These are phyloP conservation scores for Xiphorhynchus erythropygius DNA, from an alignment of 2,797 vertebrate species.

Conservation along the genomic window DNA sequence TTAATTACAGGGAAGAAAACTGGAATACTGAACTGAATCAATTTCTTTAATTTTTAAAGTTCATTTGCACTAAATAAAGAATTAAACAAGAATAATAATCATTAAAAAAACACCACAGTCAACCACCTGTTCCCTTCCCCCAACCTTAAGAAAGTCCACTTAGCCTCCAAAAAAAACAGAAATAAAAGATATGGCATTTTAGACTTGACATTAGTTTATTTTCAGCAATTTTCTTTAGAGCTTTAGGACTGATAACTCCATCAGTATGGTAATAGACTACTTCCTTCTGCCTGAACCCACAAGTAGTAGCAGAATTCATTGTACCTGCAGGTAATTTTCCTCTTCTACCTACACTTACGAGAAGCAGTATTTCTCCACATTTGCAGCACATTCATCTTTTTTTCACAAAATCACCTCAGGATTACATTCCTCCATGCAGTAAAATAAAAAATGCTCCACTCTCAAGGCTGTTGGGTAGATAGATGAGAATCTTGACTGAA, in stretches of 20 bases:
- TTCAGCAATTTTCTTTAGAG: neutral
- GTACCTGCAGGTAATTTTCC: conserved; percentile 39
- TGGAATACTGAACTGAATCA: neutral
- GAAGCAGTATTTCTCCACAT: conserved; percentile 12
- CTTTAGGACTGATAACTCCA: neutral
- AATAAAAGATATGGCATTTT: neutral
- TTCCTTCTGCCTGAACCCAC: neutral
- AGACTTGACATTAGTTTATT: neutral
- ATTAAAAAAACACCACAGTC: too few relatives aligned
- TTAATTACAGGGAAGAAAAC: neutral
- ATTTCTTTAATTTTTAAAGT: neutral
- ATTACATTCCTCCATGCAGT: conserved; percentile 15
- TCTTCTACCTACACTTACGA: conserved; percentile 14
- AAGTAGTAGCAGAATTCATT: conserved; percentile 27
- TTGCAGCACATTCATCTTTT: conserved; percentile 48
- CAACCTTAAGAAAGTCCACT: neutral
- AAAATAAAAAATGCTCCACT: conserved; percentile 32
- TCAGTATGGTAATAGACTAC: neutral
- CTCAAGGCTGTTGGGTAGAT: conserved; percentile 14
- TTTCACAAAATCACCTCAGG: conserved; percentile 27
- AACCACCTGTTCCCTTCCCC: accelerated
- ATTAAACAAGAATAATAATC: neutral
- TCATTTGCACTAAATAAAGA: neutral
- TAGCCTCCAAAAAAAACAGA: neutral
- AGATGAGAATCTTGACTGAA: neutral